Evolutionary conservation across 1,140 invertebrate species (phyloP).

Genomic region (Drosophila hydei): DNA sequence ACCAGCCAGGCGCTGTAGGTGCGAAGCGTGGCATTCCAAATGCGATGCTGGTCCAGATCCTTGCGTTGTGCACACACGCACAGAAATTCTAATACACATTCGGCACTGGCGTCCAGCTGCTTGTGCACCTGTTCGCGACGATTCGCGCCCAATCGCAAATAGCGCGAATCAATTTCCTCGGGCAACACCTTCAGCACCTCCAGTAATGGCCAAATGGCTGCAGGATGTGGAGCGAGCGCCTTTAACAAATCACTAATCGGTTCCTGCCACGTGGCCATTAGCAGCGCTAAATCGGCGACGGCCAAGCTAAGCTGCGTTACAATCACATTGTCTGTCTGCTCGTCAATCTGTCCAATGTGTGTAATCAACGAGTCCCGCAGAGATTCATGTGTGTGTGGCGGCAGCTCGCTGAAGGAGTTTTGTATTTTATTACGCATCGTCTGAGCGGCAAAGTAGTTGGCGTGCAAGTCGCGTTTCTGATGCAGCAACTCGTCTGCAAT

Average conservation of each 20-base stretch:
- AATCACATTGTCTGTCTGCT: conserved; percentile 92
- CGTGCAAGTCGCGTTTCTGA: conserved; percentile 93
- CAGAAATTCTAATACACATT: conserved; percentile 90
- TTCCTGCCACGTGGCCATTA: conserved; percentile 96
- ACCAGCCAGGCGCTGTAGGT: conserved; percentile 93
- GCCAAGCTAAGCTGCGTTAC: conserved; percentile 96
- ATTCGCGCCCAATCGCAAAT: conserved; percentile 95
- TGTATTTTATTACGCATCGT: conserved; percentile 98
- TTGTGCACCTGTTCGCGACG: conserved; percentile 92
- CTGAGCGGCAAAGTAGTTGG: conserved; percentile 98
- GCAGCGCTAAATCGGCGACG: conserved; percentile 95
- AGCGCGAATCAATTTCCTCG: conserved; percentile 96
- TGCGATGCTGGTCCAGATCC: conserved; percentile 84
- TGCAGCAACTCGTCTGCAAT: conserved; percentile 96
- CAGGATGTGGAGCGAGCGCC: conserved; percentile 87
- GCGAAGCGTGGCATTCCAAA: conserved; percentile 87
- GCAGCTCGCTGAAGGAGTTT: conserved; percentile 96
- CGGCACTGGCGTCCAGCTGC: conserved; percentile 89
- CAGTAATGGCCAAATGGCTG: conserved; percentile 91
- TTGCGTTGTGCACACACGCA: conserved; percentile 88
- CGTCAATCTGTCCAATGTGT: conserved; percentile 93
- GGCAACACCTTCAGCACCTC: conserved; percentile 97
- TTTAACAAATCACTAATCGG: conserved; percentile 94
- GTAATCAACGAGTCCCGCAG: conserved; percentile 95
- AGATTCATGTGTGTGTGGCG: conserved; percentile 91